Conservation (phyloP, 2,113 vertebrate species). For the Plecturocebus donacophilus region DNA sequence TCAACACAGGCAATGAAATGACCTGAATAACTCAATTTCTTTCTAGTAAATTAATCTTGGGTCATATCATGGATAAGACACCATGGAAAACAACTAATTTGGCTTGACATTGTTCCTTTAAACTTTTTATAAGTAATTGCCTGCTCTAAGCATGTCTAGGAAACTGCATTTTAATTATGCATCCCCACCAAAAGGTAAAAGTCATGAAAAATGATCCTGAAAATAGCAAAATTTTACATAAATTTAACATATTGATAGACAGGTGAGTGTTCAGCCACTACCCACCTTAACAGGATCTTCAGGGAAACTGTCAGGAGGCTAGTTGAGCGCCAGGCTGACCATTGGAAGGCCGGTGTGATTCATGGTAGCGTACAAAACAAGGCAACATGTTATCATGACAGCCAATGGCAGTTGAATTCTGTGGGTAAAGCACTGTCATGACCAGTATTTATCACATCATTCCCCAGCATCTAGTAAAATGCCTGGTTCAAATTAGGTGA, state of each 20-base stretch:
- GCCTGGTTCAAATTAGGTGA: neutral
- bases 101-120: slow-evolving; percentile 33
- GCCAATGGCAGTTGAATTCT: neutral
- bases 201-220: neutral
- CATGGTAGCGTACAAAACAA: neutral
- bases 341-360: neutral
- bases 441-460: neutral
- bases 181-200: neutral
- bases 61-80: neutral
- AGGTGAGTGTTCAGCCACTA: neutral
- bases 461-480: neutral
- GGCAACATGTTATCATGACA: neutral
- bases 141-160: neutral
- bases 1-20: neutral
- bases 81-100: slow-evolving; percentile 57
- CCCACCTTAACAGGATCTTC: neutral
- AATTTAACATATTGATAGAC: neutral
- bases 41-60: slow-evolving; percentile 52
- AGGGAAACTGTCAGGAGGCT: neutral
- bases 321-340: accelerated
- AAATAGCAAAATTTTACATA: neutral
- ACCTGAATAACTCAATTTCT: slow-evolving; percentile 53
- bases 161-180: slow-evolving; percentile 28
- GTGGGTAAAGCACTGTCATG: neutral
- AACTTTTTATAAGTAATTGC: slow-evolving; percentile 38